phyloP scores from a whole-genome alignment of 2,888 invertebrate genomes.

The Halocaridina rubra region DNA sequence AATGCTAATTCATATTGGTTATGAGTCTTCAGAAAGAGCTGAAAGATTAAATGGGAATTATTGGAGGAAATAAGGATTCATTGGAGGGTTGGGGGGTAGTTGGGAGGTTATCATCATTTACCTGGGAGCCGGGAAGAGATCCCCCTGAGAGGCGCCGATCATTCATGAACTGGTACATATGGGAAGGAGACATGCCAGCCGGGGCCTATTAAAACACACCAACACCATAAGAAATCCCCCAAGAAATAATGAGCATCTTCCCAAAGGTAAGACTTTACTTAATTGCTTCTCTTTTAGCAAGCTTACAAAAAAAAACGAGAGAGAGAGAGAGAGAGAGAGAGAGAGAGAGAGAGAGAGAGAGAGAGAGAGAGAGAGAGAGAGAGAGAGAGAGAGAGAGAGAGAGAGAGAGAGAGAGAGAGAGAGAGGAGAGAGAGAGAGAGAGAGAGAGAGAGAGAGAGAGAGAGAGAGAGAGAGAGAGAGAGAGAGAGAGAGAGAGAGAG shows the following conservation, averaged over 20 bases:
- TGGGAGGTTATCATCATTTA: conserved; percentile 37
- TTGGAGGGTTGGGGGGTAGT: neutral
- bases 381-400: neutral
- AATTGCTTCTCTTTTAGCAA: too few relatives aligned
- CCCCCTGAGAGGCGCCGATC: conserved; percentile 43
- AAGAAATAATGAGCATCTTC: conserved; percentile 27
- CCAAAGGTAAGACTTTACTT: too few relatives aligned
- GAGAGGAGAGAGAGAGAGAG: neutral
- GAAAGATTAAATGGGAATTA: too few relatives aligned
- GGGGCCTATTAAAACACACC: conserved; percentile 80
- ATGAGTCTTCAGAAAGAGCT: conserved; percentile 14
- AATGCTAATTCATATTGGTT: conserved; percentile 6
- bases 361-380: conserved; percentile 29
- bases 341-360: conserved; percentile 25
- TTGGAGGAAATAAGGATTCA: too few relatives aligned
- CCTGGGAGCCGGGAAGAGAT: conserved; percentile 63
- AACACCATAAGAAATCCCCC: conserved; percentile 43
- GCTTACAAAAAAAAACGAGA: too few relatives aligned
- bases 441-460: conserved; percentile 4
- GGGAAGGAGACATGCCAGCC: conserved; percentile 90
- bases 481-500: neutral
- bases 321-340: conserved; percentile 39
- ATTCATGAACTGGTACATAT: conserved; percentile 77
- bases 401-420: neutral
- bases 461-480: conserved; percentile 14